Conservation (phyloP, 2,888 invertebrate species). For the Rhagium mordax region DNA sequence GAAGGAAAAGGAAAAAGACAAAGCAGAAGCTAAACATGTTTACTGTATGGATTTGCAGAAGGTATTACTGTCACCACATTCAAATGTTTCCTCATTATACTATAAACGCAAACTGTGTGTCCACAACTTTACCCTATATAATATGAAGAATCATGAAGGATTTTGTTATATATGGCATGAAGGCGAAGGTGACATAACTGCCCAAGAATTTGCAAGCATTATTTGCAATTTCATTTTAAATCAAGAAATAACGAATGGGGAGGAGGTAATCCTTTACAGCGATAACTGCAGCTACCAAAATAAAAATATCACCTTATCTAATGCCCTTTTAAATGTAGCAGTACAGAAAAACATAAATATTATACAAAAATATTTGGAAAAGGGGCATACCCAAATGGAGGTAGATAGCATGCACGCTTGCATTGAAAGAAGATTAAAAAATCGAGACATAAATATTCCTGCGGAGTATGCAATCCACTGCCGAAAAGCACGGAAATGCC, state of each 20-base stretch:
- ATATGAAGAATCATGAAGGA: not conserved
- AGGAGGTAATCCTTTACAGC: not conserved
- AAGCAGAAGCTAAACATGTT: slow-evolving; percentile 1
- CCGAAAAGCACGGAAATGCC: not conserved
- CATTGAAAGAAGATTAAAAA: not conserved
- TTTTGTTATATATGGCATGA: not conserved
- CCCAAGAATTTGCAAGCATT: not conserved
- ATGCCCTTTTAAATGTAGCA: not conserved
- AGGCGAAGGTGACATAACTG: not conserved
- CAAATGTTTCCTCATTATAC: not conserved
- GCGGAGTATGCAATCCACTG: not conserved
- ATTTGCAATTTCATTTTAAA: not conserved
- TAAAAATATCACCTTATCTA: not conserved
- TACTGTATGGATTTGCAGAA: not conserved
- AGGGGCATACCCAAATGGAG: not conserved
- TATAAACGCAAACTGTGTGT: not conserved
- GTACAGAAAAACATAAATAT: slow-evolving; percentile 1
- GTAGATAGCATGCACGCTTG: not conserved
- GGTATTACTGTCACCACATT: not conserved
- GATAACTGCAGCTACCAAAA: not conserved
- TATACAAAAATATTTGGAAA: not conserved
- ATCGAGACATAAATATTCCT: not conserved
- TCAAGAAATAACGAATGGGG: not conserved
- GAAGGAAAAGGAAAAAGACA: not conserved
- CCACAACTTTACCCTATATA: not conserved